Evolutionary conservation across 2,113 vertebrate species (phyloP).

Genomic region (Tonatia bakeri): DNA sequence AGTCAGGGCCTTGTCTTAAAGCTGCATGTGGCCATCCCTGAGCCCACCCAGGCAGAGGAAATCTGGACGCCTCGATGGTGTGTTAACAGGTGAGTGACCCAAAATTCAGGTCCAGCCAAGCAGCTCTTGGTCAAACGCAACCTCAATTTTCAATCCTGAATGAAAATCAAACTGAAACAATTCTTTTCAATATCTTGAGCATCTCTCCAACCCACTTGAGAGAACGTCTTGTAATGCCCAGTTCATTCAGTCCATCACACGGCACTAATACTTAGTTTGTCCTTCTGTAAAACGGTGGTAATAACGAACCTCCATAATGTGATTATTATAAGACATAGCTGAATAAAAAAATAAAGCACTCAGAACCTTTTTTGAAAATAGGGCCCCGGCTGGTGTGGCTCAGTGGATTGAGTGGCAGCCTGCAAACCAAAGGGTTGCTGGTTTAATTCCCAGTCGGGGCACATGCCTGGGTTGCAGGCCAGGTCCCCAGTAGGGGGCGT

Average conservation of each 20-base stretch:
- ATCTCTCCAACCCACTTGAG: background rate
- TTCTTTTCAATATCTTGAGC: background rate
- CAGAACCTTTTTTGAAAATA: background rate
- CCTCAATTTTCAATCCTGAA: conserved; percentile 21
- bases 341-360: background rate
- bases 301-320: background rate
- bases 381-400: too few relatives aligned
- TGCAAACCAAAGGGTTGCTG: too few relatives aligned
- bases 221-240: background rate
- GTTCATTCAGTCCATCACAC: background rate
- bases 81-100: conserved; percentile 15
- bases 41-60: background rate
- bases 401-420: too few relatives aligned
- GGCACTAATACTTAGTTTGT: background rate
- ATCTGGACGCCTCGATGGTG: background rate
- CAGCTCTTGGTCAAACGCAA: background rate
- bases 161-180: conserved; percentile 16
- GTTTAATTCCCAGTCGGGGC: too few relatives aligned
- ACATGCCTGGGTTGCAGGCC: too few relatives aligned
- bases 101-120: conserved; percentile 32
- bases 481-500: too few relatives aligned
- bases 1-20: background rate
- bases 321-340: background rate
- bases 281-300: background rate
- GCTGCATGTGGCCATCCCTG: background rate